phyloP scores from a whole-genome alignment of 2,797 vertebrate species.

The Spondyliosoma cantharus region DNA sequence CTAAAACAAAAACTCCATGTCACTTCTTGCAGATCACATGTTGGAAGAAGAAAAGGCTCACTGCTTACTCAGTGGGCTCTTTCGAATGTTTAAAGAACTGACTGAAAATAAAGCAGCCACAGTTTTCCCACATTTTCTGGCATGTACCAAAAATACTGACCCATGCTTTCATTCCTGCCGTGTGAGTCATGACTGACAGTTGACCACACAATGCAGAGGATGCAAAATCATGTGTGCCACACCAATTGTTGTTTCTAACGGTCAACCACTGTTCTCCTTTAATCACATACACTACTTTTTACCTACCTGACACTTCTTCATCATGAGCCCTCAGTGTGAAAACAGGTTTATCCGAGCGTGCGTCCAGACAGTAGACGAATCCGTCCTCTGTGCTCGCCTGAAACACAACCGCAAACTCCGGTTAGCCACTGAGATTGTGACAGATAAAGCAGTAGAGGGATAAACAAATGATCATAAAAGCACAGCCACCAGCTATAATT shows the following conservation, averaged over 20 bases:
- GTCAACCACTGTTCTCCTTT: neutral
- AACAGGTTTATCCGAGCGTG: constrained; percentile 93
- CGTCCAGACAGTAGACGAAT: constrained; percentile 96
- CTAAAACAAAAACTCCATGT: neutral
- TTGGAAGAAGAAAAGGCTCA: neutral
- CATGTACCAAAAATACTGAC: neutral
- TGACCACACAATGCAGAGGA: neutral
- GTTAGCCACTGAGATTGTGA: constrained; percentile 3
- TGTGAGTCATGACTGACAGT: neutral
- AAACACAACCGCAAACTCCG: constrained; percentile 33
- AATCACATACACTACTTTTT: neutral
- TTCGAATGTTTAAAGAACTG: neutral
- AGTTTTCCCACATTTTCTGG: constrained; percentile 17
- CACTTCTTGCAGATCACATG: neutral
- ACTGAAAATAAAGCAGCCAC: constrained; percentile 3
- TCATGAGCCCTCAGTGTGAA: constrained; percentile 96
- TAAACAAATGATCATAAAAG: neutral
- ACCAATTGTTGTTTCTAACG: too few species aligned
- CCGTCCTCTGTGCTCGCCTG: constrained; percentile 98
- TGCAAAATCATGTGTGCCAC: neutral
- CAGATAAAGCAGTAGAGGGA: constrained; percentile 1
- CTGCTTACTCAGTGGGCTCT: neutral
- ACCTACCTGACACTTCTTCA: constrained; percentile 93
- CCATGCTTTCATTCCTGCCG: neutral
- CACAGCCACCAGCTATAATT: neutral